Percentiles rank a stretch among this genome's conserved stretches.
Evolutionary conservation across 2,113 vertebrate species (phyloP).

Genomic region (Excalfactoria chinensis): DNA sequence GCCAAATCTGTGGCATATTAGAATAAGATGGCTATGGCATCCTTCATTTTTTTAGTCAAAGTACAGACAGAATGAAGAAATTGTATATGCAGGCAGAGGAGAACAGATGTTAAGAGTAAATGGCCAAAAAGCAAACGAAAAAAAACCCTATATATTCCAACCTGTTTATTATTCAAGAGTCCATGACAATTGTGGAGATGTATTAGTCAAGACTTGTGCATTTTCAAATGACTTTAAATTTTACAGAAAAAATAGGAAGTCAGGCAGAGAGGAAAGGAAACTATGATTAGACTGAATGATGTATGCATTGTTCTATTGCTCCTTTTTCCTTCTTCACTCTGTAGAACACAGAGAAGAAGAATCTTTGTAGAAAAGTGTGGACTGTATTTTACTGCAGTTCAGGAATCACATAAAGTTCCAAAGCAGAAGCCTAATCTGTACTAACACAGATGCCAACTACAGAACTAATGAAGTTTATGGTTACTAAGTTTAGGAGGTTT

Average conservation of each 20-base stretch:
- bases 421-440: not conserved
- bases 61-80: not conserved
- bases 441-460: not conserved
- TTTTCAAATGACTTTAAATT: not conserved
- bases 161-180: not conserved
- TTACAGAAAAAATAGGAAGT: not conserved
- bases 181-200: not conserved
- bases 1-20: not conserved
- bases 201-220: not conserved
- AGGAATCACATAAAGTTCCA: not conserved
- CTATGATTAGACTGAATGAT: not conserved
- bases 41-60: not conserved
- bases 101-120: not conserved
- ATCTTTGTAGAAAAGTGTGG: not conserved
- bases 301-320: not conserved
- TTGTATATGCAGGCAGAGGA: not conserved
- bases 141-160: not conserved
- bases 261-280: not conserved
- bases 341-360: not conserved
- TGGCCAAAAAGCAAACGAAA: not conserved
- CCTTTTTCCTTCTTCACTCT: not conserved
- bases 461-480: not conserved
- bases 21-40: not conserved
- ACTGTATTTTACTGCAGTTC: not conserved
- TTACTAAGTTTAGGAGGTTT: not conserved